Evolutionary conservation across 2,888 invertebrate genomes (phyloP), one percentile per base, ranked within the genome.

Genomic region (Sminthurinus aureus): DNA sequence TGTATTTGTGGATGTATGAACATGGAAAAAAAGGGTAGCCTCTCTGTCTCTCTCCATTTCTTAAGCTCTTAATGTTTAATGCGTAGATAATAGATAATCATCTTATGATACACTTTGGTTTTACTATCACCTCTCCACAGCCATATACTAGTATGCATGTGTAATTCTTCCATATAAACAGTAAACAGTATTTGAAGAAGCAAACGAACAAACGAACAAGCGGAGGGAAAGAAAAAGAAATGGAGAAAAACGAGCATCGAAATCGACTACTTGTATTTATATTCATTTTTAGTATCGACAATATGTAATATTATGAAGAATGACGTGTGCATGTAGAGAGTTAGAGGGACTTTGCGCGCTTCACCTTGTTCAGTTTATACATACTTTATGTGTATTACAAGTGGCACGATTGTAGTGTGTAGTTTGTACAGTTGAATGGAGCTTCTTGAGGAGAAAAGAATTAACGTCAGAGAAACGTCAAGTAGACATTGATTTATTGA

Each of bases 31-130:
- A n/a, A 64, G 13, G 9, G n/a, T 13, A 64, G 15, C 64, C 64
- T 64, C n/a, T n/a, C n/a, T 64, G 38, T 38, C 38, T 38, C 38
- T 38, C 38, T 38, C 38, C 38, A 38, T 38, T 0, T 11, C 67
- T 20, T 11, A 69, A 69, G 22, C 20, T 20, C n/a, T 69, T 69
- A 69, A 69, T 69, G 67, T n/a, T 76, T 76, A 76, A 76, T 76
- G 76, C 76, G 76, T 76, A 52, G 76, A 76, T 76, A 76, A 76
- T 76, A 52, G 76, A 76, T 76, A 76, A 76, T 76, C 76, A 76
- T 76, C 76, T 76, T 76, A 76, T 76, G 58, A 58, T 76, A 75
- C 51, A 50, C 51, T 75, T 51, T 51, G 75, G 50, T 50, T 75
- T n/a, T 22, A 50, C 0, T n/a, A 18, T 22, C 18, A 71, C 71